Base-by-base conservation (phyloP, 2,113 vertebrate species). In the Tyto alba region DNA sequence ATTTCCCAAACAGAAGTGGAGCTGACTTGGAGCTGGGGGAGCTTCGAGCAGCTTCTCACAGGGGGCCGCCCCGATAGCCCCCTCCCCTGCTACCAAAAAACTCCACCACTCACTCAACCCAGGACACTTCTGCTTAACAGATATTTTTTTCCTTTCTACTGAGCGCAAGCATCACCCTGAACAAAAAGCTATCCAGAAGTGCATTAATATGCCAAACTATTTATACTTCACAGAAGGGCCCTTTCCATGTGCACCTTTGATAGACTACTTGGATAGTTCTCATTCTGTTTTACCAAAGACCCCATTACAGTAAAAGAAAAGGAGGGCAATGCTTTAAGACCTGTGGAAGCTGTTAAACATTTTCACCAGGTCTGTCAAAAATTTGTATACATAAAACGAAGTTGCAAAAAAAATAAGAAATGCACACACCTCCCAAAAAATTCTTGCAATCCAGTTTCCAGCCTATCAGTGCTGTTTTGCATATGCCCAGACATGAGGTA, bases 351-450 rank as follows among this genome's bases (percentile, higher is more conserved):
- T 84, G 25, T 74, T 71, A 71, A 48, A 86, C 0, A 0, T 78
- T 92, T 77, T 74, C 56, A 90, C 13, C 17, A 63, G 27, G 25
- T 83, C 45, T 89, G 52, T 56, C 62, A 89, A 78, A 93, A 87
- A 77, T 55, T 74, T 52, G 52, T 29, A 30, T 53, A 56, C 12
- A 20, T 45, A 88, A 93, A 43, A 41, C 23, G 9, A 83, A 63
- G 29, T 17, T 52, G 7, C 4, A 74, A 66, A 78, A 55, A 45
- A 13, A 15, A 16, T 16, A 38, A 27, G 6, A 34, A 30, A 23
- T 6, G 1, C 1, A n/a, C n/a, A 11, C 9, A 10, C 43, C 16
- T n/a, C 1, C 1, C 7, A n/a, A 32, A 41, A 47, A 50, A 16
- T 3, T 48, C 25, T 38, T 59, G 6, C 34, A 63, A 36, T 1